Base-by-base conservation (phyloP, 2,113 vertebrate genomes). In the Poicephalus meyeri region DNA sequence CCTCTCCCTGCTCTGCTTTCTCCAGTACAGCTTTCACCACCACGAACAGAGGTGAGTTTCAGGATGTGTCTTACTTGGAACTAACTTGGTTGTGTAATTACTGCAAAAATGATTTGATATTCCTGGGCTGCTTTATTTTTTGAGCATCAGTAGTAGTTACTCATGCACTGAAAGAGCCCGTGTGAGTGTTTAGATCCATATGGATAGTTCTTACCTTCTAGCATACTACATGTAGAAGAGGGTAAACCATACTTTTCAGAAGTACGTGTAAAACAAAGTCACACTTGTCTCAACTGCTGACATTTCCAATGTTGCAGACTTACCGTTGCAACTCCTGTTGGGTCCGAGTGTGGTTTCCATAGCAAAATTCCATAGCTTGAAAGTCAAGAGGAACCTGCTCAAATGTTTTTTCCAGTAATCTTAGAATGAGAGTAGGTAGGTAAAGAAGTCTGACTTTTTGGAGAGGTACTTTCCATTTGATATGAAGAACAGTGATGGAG, bases 1-100 rank as follows among this genome's bases (percentile, higher is more conserved):
- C 98, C 98, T 44, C 94, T 99, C 20, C 98, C 97, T 39, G 97
- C 98, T 77, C 98, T 98, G 3, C 89, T 99, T 69, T 99, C 99
- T 66, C 99, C 99, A 5, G 55, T 99, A 87, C 94, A 86, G 44
- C 92, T 96, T 49, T 96, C 97, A 26, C 96, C 98, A 37, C 33
- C 86, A 5, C 37, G 93, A 13, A 89, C 80, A 16, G 80, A 88
- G 73, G 98, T 98, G 94, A 97, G 98, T 98, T 96, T 71, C 86
- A 68, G 35, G 37, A 46, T 78, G 46, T 33, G 0, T 82, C 46
- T 74, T 65, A 65, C 28, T 78, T 71, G 42, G 20, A 35, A 71
- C 26, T 76, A 82, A 52, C 4, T 83, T 77, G 16, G 37, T 72
- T 2, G 5, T 81, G 16, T 56, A 88, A 41, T 65, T 68, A 76